Percentiles rank a stretch among this genome's conserved stretches.
phyloP scores from a whole-genome alignment of 2,113 vertebrate species.

The Notarius quadriscutis region DNA sequence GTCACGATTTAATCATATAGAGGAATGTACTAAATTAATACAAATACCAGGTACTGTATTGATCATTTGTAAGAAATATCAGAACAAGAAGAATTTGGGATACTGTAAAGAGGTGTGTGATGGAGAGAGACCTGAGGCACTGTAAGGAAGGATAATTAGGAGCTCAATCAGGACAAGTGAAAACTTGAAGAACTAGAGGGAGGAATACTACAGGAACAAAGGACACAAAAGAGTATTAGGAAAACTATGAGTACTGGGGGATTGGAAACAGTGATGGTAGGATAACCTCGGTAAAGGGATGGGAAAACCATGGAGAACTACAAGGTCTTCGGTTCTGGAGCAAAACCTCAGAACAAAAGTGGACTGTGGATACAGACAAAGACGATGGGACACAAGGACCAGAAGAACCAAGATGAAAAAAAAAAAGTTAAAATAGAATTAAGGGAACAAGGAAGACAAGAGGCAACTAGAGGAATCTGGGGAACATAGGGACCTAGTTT shows the following conservation, averaged over 20 bases:
- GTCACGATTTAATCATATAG: background rate
- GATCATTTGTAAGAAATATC: background rate
- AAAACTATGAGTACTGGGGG: background rate
- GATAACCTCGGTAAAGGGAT: background rate
- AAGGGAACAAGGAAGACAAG: background rate
- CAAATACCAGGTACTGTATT: background rate
- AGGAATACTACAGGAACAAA: background rate
- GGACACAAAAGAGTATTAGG: background rate
- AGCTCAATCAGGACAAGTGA: background rate
- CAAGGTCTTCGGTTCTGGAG: background rate
- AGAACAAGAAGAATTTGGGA: background rate
- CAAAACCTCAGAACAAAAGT: background rate
- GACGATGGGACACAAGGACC: background rate
- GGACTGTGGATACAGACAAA: background rate
- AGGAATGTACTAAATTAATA: background rate
- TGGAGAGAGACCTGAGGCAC: background rate
- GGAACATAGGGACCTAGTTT: background rate
- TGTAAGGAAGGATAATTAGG: background rate
- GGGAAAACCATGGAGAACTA: background rate
- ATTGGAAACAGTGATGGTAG: background rate
- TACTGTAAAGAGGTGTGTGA: background rate
- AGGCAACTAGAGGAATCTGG: background rate
- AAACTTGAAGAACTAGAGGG: background rate
- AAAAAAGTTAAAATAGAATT: background rate
- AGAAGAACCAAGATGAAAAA: background rate